Evolutionary conservation across 2,888 invertebrate genomes (phyloP).

Genomic region (Agrypnus murinus): DNA sequence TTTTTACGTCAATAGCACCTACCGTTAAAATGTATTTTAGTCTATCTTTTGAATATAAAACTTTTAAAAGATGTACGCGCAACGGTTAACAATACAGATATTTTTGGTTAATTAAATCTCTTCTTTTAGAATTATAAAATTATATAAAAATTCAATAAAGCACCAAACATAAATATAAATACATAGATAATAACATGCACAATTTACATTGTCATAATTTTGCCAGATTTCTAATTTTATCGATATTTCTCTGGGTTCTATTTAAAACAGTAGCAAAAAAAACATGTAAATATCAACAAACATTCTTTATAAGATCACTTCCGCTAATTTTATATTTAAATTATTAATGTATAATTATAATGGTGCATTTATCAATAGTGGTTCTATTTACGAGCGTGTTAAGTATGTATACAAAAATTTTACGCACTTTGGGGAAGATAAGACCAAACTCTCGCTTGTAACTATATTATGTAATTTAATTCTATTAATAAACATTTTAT

Average conservation of each 20-base stretch:
- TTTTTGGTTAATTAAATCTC: slow-evolving; percentile 14
- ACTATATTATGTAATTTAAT: slow-evolving; percentile 4
- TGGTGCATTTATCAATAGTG: too few species aligned
- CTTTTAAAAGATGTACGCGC: slow-evolving; percentile 6
- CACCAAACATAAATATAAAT: neutral
- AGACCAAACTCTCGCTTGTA: neutral
- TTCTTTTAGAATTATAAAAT: neutral
- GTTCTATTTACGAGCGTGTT: too few species aligned
- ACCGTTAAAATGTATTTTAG: slow-evolving; percentile 15
- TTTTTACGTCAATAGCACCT: slow-evolving; percentile 17
- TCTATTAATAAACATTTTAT: slow-evolving; percentile 24
- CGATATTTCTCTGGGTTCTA: too few species aligned
- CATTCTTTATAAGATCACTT: too few species aligned
- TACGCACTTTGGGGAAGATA: slow-evolving; percentile 6
- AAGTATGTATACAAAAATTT: too few species aligned
- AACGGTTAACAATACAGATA: neutral
- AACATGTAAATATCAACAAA: too few species aligned
- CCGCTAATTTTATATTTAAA: too few species aligned
- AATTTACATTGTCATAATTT: neutral
- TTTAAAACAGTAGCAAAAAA: too few species aligned
- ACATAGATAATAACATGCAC: neutral
- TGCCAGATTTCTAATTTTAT: neutral
- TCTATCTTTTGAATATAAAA: slow-evolving; percentile 13
- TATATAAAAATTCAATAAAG: too few species aligned
- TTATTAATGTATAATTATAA: too few species aligned